A percentile compares a stretch with the other conserved stretches of the same genome.
phyloP scores from a whole-genome alignment of 2,113 vertebrate genomes.

The Aleadryas rufinucha region DNA sequence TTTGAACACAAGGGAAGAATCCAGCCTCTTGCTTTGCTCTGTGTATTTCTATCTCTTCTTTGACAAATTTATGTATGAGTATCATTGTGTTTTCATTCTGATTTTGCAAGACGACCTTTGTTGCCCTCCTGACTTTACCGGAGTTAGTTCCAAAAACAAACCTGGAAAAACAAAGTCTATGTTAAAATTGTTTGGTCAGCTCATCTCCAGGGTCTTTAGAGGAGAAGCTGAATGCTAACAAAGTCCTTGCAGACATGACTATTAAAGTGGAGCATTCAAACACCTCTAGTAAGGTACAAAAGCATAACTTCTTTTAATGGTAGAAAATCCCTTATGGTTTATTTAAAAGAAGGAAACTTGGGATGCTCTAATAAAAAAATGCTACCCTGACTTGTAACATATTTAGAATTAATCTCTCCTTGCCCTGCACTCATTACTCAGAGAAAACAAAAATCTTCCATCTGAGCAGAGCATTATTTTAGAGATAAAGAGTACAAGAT shows the following conservation, averaged over 20 bases:
- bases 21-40: constrained; percentile 9
- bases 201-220: neutral
- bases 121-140: neutral
- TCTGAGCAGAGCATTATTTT: neutral
- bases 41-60: neutral
- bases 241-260: neutral
- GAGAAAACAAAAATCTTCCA: neutral
- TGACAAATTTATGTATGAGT: neutral
- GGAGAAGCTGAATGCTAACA: neutral
- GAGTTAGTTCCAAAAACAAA: neutral
- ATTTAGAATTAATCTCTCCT: neutral
- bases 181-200: neutral
- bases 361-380: neutral
- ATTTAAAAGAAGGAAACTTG: neutral
- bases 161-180: neutral
- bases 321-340: neutral
- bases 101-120: neutral
- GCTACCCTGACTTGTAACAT: neutral
- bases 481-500: neutral
- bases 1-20: neutral
- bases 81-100: neutral
- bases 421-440: neutral
- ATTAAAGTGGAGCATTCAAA: neutral
- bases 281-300: neutral
- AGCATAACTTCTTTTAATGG: neutral